Evolutionary conservation across 1,140 invertebrate species (phyloP), one percentile per base, ranked within the genome.

Genomic region (Zaprionus taronus): DNA sequence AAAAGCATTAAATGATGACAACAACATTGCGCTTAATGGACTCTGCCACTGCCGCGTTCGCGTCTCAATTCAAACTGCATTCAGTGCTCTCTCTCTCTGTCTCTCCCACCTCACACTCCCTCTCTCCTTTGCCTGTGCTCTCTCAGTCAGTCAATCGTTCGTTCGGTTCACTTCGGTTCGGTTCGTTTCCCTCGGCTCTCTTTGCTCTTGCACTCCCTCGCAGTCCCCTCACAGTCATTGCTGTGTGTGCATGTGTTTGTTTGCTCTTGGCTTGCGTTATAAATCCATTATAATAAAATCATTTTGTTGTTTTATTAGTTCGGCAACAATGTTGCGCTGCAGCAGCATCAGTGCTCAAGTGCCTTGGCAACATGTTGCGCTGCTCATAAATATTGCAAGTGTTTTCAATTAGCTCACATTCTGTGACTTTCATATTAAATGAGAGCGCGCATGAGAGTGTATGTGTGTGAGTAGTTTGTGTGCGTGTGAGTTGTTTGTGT

Each of bases 211-310:
- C 56, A 34, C 65, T 20, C 31, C 17, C n/a, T 17, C 55, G 56
- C 47, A 69, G 66, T 61, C 58, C 9, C 26, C 2, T 20, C 12
- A 17, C 26, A 47, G n/a, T 47, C 7, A 9, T 9, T 17, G n/a
- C 17, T 6, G 26, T 20, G 56, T 11, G 28, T 58, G 28, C 7
- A 31, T 49, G 56, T 60, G 31, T 41, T 41, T 82, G 83, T 83
- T 90, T 89, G 81, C 84, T 85, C 72, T 91, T 83, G 83, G 80
- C 84, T 81, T 83, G 84, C 81, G 84, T 87, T 87, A 87, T 89
- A 87, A 92, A 92, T 92, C 91, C 85, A 92, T 92, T 92, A 91
- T 91, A 91, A 92, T 92, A 91, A 90, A 89, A 89, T 92, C 81
- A 91, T 87, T 82, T 85, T 82, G 83, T 91, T 89, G 85, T 91